Conservation (phyloP, 1,140 invertebrate species). For the Drosophila pseudoobscura region DNA sequence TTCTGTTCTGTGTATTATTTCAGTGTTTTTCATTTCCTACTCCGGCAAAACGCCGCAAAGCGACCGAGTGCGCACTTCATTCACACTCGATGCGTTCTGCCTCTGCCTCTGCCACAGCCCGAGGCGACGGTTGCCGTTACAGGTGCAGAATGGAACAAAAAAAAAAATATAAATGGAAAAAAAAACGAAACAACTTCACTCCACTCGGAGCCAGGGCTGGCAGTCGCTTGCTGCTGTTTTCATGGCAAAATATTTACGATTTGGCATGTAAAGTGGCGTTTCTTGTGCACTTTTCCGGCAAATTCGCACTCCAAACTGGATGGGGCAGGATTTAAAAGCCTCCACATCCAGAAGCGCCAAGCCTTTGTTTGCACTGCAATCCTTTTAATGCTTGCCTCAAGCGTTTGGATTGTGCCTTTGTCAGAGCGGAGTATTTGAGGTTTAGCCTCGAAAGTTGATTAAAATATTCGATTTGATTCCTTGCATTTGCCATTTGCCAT, state of each 20-base stretch:
- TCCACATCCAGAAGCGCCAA: conserved; percentile 8
- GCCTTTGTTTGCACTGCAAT: conserved; percentile 65
- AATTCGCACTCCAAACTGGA: conserved; percentile 42
- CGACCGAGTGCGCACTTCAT: conserved; percentile 76
- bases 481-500: conserved; percentile 35
- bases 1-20: conserved; percentile 46
- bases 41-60: conserved; percentile 72
- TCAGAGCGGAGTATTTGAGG: conserved; percentile 14
- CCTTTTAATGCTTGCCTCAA: conserved; percentile 70
- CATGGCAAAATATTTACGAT: conserved; percentile 81
- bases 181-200: conserved; percentile 41
- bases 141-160: conserved; percentile 14
- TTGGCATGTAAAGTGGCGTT: conserved; percentile 78
- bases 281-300: conserved; percentile 75
- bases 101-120: conserved; percentile 9
- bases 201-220: conserved; percentile 6
- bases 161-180: conserved; percentile 4
- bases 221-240: conserved; percentile 52
- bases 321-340: conserved; percentile 60
- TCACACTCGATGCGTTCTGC: conserved; percentile 76
- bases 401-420: conserved; percentile 37
- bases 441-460: conserved; percentile 28
- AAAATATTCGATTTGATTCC: conserved; percentile 37
- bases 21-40: conserved; percentile 60
- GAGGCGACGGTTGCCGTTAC: conserved; percentile 43